A percentile compares a stretch with the other conserved stretches of the same genome.
phyloP scores from a whole-genome alignment of 2,113 vertebrate species.

The Isurus oxyrinchus region DNA sequence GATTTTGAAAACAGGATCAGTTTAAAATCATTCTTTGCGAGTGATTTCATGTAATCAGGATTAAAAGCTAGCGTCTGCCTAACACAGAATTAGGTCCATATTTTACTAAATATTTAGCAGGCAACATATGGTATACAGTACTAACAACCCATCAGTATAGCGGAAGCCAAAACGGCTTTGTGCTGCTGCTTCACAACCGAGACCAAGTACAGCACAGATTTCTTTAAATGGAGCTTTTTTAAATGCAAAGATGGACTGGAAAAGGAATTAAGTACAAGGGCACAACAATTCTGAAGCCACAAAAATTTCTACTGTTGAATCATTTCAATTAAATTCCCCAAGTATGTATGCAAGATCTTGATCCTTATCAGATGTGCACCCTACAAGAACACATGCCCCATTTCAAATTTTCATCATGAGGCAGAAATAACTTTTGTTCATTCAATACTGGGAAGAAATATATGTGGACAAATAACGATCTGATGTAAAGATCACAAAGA shows the following conservation, averaged over 20 bases:
- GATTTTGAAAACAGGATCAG: slow-evolving; percentile 1
- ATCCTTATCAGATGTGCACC: neutral
- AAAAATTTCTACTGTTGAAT: neutral
- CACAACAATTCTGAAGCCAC: neutral
- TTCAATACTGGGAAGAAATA: neutral
- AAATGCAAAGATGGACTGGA: neutral
- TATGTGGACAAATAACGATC: neutral
- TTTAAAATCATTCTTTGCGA: slow-evolving; percentile 5
- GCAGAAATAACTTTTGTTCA: neutral
- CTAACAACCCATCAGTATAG: neutral
- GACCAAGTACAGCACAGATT: neutral
- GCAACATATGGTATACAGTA: neutral
- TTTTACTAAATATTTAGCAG: neutral
- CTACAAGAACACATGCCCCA: neutral
- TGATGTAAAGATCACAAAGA: neutral
- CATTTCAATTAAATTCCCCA: neutral
- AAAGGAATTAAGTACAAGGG: neutral
- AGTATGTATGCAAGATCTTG: neutral
- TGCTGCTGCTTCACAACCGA: neutral
- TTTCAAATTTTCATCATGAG: neutral
- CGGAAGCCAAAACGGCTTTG: neutral
- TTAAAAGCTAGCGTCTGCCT: neutral
- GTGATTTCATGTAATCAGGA: slow-evolving; percentile 9
- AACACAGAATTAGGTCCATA: neutral
- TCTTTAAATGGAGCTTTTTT: neutral